phyloP scores from a whole-genome alignment of 2,888 invertebrate species.

The Acanthosoma haemorrhoidale region DNA sequence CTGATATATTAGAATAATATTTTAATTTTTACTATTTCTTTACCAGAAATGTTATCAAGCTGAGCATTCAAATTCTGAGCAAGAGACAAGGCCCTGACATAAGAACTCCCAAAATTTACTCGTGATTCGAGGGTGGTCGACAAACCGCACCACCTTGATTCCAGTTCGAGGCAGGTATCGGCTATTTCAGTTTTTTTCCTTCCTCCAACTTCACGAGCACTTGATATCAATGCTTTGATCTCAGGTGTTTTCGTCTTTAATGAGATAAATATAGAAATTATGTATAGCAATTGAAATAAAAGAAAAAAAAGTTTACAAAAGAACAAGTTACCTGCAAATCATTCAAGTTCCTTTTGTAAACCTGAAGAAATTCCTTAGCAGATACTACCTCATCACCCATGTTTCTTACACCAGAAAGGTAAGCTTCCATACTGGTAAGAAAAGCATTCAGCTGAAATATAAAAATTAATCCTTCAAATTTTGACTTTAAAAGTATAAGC shows the following conservation, averaged over 20 bases:
- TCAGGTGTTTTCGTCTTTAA: slow-evolving; percentile 21
- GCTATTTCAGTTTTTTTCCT: slow-evolving; percentile 24
- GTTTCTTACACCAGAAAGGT: slow-evolving; percentile 63
- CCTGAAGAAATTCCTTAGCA: slow-evolving; percentile 66
- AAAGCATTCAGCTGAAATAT: slow-evolving; percentile 58
- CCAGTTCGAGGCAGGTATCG: slow-evolving; percentile 10
- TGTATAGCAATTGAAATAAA: not conserved
- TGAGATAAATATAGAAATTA: not conserved
- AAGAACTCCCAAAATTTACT: slow-evolving; percentile 1
- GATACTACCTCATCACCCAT: slow-evolving; percentile 64
- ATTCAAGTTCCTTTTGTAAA: slow-evolving; percentile 65
- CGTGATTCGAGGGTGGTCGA: slow-evolving; percentile 4
- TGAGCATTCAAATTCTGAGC: slow-evolving; percentile 5
- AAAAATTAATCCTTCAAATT: not conserved
- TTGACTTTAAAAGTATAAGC: no score
- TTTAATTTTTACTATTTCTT: not conserved
- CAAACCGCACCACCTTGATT: slow-evolving; percentile 14
- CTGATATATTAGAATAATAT: not conserved
- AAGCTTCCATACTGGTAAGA: slow-evolving; percentile 62
- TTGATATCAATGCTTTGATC: slow-evolving; percentile 16
- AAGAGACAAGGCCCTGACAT: slow-evolving; percentile 22
- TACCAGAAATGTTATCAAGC: slow-evolving; percentile 6
- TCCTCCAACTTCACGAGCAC: slow-evolving; percentile 20
- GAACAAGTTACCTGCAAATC: slow-evolving; percentile 69
- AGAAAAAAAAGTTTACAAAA: no score